A percentile compares a stretch with the other conserved stretches of the same genome.
Evolutionary conservation across 2,888 invertebrate species (phyloP).

Genomic region (Bimastos eiseni): DNA sequence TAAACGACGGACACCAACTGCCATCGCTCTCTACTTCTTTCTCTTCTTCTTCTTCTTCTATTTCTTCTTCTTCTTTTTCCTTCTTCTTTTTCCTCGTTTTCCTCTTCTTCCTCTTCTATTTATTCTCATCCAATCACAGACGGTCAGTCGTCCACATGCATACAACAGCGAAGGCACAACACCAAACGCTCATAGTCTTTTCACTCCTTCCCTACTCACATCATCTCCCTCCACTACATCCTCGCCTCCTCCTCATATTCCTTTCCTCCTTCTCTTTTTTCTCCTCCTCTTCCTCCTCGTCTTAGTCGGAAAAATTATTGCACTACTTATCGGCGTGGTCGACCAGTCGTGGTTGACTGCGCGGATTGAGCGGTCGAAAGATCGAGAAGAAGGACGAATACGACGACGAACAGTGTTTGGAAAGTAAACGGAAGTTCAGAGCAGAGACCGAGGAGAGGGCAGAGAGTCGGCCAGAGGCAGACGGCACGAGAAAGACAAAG

Average conservation of each 20-base stretch:
- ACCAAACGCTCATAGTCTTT: no score
- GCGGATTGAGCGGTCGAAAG: not conserved
- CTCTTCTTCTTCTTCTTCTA: not conserved
- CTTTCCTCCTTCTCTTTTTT: slow-evolving; percentile 26
- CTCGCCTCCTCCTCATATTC: not conserved
- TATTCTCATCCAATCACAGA: not conserved
- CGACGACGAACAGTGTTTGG: slow-evolving; percentile 1
- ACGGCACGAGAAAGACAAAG: slow-evolving; percentile 23
- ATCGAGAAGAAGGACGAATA: slow-evolving; percentile 1
- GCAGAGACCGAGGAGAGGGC: not conserved
- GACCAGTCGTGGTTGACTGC: not conserved
- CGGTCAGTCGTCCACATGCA: not conserved
- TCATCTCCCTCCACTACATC: not conserved
- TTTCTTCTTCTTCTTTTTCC: no score
- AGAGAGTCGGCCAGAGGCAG: slow-evolving; percentile 4
- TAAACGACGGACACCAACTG: not conserved
- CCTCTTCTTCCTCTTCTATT: no score
- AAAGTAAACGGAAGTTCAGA: not conserved
- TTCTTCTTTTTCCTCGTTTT: no score
- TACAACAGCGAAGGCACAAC: no score
- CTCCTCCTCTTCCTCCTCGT: slow-evolving; percentile 6
- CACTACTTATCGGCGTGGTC: no score
- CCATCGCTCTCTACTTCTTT: no score
- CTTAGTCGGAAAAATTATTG: not conserved
- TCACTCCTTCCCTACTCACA: slow-evolving; percentile 21